phyloP scores from a whole-genome alignment of 2,797 vertebrate genomes.

The Silurus aristotelis region DNA sequence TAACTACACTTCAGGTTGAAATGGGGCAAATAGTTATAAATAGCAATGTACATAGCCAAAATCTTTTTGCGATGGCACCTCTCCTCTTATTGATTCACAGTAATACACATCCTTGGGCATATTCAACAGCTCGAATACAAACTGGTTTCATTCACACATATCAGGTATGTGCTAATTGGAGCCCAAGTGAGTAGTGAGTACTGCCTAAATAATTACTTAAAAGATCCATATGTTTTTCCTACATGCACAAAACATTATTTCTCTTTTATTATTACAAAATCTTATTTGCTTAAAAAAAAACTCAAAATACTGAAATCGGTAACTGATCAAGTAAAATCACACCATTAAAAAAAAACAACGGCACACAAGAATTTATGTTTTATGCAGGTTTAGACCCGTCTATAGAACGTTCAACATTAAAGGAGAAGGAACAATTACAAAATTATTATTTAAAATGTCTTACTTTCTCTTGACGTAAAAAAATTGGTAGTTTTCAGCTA shows the following conservation, averaged over 20 bases:
- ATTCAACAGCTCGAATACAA: background rate
- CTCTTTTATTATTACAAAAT: too few relatives aligned
- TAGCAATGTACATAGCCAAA: background rate
- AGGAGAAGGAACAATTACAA: background rate
- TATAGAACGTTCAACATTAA: background rate
- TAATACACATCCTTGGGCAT: background rate
- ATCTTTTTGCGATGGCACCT: background rate
- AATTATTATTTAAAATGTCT: conserved; percentile 1
- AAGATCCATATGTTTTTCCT: too few relatives aligned
- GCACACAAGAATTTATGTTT: background rate
- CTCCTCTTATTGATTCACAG: background rate
- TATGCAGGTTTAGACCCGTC: background rate
- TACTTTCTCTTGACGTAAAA: background rate
- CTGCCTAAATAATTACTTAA: background rate
- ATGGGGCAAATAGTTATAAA: too few relatives aligned
- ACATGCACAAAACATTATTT: too few relatives aligned
- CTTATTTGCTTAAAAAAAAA: background rate
- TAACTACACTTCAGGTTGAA: background rate
- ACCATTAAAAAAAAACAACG: background rate
- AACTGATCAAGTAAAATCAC: background rate
- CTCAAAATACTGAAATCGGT: background rate
- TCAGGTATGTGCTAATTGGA: background rate
- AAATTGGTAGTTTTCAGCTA: background rate
- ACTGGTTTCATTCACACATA: background rate
- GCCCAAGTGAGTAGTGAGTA: background rate